Evolutionary conservation across 2,888 invertebrate species (phyloP).

Genomic region (Lagria hirta): DNA sequence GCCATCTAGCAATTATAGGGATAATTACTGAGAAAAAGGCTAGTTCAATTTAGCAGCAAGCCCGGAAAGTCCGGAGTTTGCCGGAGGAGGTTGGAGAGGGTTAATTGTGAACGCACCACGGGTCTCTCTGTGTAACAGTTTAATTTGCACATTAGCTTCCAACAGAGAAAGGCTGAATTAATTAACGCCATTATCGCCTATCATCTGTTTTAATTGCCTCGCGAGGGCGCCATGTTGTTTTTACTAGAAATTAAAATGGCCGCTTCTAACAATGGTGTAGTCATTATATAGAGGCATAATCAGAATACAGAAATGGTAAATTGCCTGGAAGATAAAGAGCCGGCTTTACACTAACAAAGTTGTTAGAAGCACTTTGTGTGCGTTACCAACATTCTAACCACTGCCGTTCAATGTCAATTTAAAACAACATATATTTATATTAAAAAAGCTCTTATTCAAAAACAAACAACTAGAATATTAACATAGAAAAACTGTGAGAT

Average conservation of each 20-base stretch:
- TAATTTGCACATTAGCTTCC: slow-evolving; percentile 57
- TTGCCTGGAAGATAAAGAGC: slow-evolving; percentile 53
- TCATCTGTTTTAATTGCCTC: slow-evolving; percentile 58
- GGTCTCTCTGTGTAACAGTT: slow-evolving; percentile 53
- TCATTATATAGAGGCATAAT: slow-evolving; percentile 55
- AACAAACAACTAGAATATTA: too few relatives aligned
- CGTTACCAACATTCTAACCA: too few relatives aligned
- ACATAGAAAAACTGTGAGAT: too few relatives aligned
- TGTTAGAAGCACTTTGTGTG: too few relatives aligned
- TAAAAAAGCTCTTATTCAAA: too few relatives aligned
- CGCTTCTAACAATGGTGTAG: slow-evolving; percentile 54
- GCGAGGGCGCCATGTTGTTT: slow-evolving; percentile 56
- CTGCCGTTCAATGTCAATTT: too few relatives aligned
- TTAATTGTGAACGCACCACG: slow-evolving; percentile 48
- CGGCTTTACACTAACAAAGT: slow-evolving; percentile 48
- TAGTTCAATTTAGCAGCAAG: slow-evolving; percentile 23
- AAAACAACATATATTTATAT: too few relatives aligned
- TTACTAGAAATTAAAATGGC: slow-evolving; percentile 57
- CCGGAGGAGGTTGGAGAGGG: slow-evolving; percentile 8
- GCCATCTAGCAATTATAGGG: slow-evolving; percentile 54
- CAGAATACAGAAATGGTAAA: slow-evolving; percentile 56
- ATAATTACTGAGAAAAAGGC: slow-evolving; percentile 47
- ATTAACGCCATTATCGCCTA: slow-evolving; percentile 58
- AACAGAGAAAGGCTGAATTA: slow-evolving; percentile 57
- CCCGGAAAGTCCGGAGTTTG: slow-evolving; percentile 13